Evolutionary conservation across 2,113 vertebrate species (phyloP).

Genomic region (Bos indicus): DNA sequence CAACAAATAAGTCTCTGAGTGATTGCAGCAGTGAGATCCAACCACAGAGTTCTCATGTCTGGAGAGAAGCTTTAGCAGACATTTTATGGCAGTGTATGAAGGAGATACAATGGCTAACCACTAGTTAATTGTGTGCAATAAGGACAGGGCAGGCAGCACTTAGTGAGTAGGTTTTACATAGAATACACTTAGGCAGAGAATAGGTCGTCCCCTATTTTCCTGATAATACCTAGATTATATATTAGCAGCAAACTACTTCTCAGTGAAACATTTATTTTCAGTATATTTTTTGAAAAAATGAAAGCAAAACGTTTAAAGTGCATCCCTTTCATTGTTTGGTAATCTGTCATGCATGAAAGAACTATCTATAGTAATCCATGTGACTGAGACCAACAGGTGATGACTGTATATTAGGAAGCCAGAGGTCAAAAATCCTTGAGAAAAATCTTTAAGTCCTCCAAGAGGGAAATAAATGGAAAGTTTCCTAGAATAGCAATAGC

Average conservation of each 20-base stretch:
- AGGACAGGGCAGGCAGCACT: neutral
- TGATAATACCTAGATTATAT: neutral
- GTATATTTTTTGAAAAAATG: neutral
- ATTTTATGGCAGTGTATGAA: neutral
- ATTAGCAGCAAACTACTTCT: neutral
- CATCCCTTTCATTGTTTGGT: neutral
- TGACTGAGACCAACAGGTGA: neutral
- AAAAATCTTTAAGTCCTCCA: constrained; percentile 6
- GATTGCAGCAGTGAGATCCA: neutral
- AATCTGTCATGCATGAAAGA: neutral
- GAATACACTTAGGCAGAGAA: neutral
- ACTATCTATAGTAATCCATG: neutral
- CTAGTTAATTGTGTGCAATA: neutral
- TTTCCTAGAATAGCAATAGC: neutral
- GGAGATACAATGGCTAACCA: neutral
- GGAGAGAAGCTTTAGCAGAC: neutral
- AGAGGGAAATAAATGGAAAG: neutral
- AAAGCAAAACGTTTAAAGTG: neutral
- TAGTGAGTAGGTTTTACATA: neutral
- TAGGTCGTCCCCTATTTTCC: neutral
- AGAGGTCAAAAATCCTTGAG: neutral
- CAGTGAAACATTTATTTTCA: neutral
- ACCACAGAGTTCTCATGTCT: neutral
- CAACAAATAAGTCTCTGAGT: neutral
- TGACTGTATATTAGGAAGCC: neutral